Evolutionary conservation across 2,888 invertebrate genomes (phyloP).

Genomic region (Nemapogon koenigi): DNA sequence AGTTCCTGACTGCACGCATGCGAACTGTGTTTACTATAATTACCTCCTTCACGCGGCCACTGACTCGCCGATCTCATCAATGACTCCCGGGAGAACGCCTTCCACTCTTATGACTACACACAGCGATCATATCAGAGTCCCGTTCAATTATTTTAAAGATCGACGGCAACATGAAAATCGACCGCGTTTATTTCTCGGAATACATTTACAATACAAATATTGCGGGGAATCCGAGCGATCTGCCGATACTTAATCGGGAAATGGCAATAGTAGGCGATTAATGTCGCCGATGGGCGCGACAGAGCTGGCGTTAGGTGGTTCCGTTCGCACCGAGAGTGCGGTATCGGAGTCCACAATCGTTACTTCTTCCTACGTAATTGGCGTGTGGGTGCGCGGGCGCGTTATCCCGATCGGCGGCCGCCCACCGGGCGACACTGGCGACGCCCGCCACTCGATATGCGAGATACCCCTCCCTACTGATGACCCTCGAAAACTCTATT

Average conservation of each 20-base stretch:
- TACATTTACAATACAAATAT: background rate
- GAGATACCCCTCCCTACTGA: constrained; percentile 43
- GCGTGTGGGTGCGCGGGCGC: constrained; percentile 54
- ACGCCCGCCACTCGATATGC: constrained; percentile 44
- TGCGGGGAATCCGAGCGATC: background rate
- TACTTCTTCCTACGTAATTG: constrained; percentile 64
- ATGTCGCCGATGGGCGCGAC: constrained; percentile 31
- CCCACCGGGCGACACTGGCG: constrained; percentile 41
- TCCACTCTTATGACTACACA: too few relatives aligned
- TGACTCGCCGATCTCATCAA: constrained; percentile 9
- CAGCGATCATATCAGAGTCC: too few relatives aligned
- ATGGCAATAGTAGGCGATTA: constrained; percentile 46
- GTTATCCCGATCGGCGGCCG: constrained; percentile 43
- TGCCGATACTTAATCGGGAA: background rate
- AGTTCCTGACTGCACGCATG: constrained; percentile 38
- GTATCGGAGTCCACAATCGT: constrained; percentile 51
- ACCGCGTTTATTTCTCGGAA: too few relatives aligned
- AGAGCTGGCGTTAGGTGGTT: constrained; percentile 28
- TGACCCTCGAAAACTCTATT: constrained; percentile 37
- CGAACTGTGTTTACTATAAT: constrained; percentile 55
- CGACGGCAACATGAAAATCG: background rate
- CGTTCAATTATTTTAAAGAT: background rate
- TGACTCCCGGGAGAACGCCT: constrained; percentile 3
- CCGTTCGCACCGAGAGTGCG: constrained; percentile 34
- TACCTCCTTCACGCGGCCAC: constrained; percentile 37